Conservation (phyloP, 2,113 vertebrate genomes). For the Menidia beryllina region DNA sequence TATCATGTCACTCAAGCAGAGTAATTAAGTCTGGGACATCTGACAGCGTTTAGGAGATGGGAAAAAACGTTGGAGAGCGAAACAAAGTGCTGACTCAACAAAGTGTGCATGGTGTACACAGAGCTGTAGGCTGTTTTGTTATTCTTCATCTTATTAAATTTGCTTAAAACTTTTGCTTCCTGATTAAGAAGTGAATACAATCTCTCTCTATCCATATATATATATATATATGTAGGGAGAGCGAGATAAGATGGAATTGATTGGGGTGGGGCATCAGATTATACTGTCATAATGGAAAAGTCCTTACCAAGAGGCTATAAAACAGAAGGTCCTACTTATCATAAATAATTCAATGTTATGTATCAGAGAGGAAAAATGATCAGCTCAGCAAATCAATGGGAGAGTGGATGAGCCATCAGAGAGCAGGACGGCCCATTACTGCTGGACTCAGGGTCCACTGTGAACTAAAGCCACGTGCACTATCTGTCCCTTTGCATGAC, state of each 20-base stretch:
- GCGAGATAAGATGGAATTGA: conserved; percentile 32
- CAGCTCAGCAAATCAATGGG: conserved; percentile 71
- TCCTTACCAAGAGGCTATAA: conserved; percentile 63
- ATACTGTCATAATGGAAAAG: conserved; percentile 68
- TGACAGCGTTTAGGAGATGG: conserved; percentile 66
- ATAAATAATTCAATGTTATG: conserved; percentile 83
- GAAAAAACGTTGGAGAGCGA: conserved; percentile 59
- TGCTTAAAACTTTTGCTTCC: not conserved
- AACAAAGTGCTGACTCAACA: conserved; percentile 36
- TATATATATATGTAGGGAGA: too few species aligned
- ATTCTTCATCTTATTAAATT: conserved; percentile 3
- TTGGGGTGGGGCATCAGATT: conserved; percentile 47
- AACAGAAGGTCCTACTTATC: conserved; percentile 74
- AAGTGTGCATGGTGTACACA: not conserved
- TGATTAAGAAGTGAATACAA: too few species aligned
- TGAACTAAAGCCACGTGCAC: conserved; percentile 13
- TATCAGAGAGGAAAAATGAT: conserved; percentile 75
- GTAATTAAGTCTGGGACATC: conserved; percentile 66
- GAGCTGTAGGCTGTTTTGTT: not conserved
- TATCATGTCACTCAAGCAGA: conserved; percentile 72
- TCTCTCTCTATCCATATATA: too few species aligned
- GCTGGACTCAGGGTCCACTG: not conserved
- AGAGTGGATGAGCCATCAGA: conserved; percentile 55
- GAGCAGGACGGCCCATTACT: conserved; percentile 31
- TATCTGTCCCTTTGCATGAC: conserved; percentile 25